These are phyloP conservation scores for Sceliomorpha sp. DNA, from an alignment of 2,888 invertebrate species.

Conservation along the genomic window DNA sequence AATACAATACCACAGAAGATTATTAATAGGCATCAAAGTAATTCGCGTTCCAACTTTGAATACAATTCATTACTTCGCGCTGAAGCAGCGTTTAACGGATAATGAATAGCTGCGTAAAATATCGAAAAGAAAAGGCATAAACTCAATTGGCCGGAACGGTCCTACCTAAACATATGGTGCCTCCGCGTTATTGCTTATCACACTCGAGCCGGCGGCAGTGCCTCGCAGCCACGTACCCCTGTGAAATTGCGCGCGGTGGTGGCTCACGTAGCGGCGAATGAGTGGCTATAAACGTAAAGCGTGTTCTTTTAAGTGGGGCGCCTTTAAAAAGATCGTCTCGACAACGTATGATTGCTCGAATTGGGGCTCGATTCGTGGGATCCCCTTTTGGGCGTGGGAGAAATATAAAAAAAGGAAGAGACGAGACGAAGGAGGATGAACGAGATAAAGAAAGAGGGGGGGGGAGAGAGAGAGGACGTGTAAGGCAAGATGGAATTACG, in stretches of 20 bases:
- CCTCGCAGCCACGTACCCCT: conserved; percentile 48
- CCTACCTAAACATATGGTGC: conserved; percentile 60
- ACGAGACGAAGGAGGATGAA: conserved; percentile 52
- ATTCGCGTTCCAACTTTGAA: conserved; percentile 36
- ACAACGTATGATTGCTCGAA: conserved; percentile 73
- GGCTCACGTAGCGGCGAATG: conserved; percentile 72
- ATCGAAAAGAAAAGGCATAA: conserved; percentile 19
- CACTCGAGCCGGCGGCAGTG: conserved; percentile 58
- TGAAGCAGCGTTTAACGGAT: conserved; percentile 29
- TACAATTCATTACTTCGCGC: conserved; percentile 32
- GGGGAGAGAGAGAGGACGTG: conserved; percentile 37
- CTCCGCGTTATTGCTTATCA: conserved; percentile 75
- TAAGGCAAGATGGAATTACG: too few relatives aligned
- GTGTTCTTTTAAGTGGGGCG: conserved; percentile 80
- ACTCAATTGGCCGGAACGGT: conserved; percentile 58
- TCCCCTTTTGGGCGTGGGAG: conserved; percentile 51
- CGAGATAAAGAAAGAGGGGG: conserved; percentile 54
- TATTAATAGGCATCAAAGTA: too few relatives aligned
- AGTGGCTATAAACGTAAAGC: conserved; percentile 80
- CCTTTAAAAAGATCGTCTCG: conserved; percentile 78
- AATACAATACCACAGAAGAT: too few relatives aligned
- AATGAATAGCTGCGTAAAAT: conserved; percentile 43
- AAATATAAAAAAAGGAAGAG: conserved; percentile 56
- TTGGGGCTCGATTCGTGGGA: conserved; percentile 55
- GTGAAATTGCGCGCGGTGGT: conserved; percentile 60